Conservation (phyloP, 1,140 invertebrate species). For the Psix sp. region DNA sequence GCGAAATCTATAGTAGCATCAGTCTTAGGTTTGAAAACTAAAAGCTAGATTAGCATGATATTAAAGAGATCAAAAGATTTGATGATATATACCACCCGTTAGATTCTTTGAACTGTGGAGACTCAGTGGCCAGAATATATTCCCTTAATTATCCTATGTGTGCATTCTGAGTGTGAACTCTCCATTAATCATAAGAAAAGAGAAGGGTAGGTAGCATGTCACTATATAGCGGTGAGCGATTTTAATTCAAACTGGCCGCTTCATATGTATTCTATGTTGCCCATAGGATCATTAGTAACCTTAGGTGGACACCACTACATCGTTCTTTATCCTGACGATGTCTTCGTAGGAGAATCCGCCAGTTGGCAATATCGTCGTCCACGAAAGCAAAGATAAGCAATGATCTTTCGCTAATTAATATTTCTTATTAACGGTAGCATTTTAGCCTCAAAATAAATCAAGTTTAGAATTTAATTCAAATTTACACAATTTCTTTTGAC, state of each 20-base stretch:
- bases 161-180: slow-evolving; percentile 78
- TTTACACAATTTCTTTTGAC: no score
- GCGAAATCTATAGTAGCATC: slow-evolving; percentile 48
- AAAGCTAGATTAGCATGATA: slow-evolving; percentile 57
- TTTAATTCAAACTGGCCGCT: slow-evolving; percentile 76
- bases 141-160: slow-evolving; percentile 77
- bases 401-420: slow-evolving; percentile 37
- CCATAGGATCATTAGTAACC: slow-evolving; percentile 76
- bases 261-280: slow-evolving; percentile 73
- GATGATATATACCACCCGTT: slow-evolving; percentile 69
- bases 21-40: slow-evolving; percentile 54
- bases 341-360: slow-evolving; percentile 67
- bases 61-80: slow-evolving; percentile 58
- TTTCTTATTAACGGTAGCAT: no score
- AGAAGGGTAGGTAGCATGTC: slow-evolving; percentile 67
- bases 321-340: slow-evolving; percentile 76
- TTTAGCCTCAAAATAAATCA: no score
- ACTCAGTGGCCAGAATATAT: slow-evolving; percentile 76
- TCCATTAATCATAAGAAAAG: slow-evolving; percentile 77
- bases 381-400: slow-evolving; percentile 51
- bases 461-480: no score
- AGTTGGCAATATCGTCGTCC: slow-evolving; percentile 69
- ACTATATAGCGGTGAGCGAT: slow-evolving; percentile 67
- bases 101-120: slow-evolving; percentile 73
- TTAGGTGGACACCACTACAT: slow-evolving; percentile 74